These are phyloP conservation scores for Macquaria ambigua DNA, from an alignment of 2,113 vertebrate genomes.

Conservation along the genomic window DNA sequence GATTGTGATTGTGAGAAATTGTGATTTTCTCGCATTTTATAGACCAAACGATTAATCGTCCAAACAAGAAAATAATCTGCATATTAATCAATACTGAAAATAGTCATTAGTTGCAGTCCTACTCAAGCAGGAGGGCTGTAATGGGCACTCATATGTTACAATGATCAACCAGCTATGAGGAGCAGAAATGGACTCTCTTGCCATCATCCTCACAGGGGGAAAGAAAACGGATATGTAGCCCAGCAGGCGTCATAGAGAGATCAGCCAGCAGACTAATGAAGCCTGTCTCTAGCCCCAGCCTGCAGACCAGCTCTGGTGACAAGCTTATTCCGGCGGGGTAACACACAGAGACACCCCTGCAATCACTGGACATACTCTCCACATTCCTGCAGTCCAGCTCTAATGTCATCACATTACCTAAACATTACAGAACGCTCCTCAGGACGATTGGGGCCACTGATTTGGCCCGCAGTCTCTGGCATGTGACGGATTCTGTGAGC, in stretches of 20 bases:
- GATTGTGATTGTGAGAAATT: not conserved
- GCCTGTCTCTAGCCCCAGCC: constrained; percentile 53
- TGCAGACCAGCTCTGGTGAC: constrained; percentile 71
- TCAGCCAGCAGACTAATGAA: constrained; percentile 67
- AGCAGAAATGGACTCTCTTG: constrained; percentile 32
- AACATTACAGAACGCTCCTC: constrained; percentile 63
- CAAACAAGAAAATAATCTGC: not conserved
- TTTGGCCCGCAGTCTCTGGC: constrained; percentile 59
- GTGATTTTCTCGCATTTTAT: not conserved
- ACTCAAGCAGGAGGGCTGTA: not conserved
- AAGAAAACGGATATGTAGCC: constrained; percentile 59
- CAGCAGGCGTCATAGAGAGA: constrained; percentile 52
- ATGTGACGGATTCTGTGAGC: constrained; percentile 45
- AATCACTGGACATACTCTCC: constrained; percentile 71
- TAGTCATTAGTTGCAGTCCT: not conserved
- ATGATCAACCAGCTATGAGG: constrained; percentile 15
- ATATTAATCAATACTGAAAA: not conserved
- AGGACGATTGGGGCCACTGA: constrained; percentile 50
- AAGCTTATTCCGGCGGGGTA: constrained; percentile 53
- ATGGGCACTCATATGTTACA: constrained; percentile 23
- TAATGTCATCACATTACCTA: constrained; percentile 71
- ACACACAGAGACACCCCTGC: constrained; percentile 64
- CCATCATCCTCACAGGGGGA: constrained; percentile 57
- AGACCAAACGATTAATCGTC: not conserved
- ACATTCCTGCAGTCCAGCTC: constrained; percentile 64